phyloP scores from a whole-genome alignment of 2,888 invertebrate species.

The Phymatocera aterrima region DNA sequence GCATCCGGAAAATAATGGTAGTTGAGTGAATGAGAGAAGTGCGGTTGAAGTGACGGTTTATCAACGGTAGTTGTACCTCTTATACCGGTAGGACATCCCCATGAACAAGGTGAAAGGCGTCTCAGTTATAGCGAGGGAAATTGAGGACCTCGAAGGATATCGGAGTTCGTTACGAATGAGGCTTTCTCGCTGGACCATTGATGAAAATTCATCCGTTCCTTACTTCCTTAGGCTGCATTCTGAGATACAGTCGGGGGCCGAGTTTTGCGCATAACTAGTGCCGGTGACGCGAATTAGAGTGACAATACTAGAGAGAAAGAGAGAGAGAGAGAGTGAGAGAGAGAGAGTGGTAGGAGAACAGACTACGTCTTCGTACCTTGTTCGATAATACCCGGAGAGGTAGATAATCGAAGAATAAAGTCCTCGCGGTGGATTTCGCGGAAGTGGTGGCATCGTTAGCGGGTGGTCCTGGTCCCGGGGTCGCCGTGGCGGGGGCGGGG shows the following conservation, averaged over 20 bases:
- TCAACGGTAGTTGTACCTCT: not conserved
- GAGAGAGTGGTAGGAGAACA: not conserved
- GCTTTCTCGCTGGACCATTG: not conserved
- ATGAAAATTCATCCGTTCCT: not conserved
- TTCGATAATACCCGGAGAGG: not conserved
- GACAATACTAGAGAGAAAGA: too few species aligned
- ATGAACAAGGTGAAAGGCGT: slow-evolving; percentile 8
- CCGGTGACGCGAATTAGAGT: not conserved
- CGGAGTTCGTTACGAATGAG: slow-evolving; percentile 17
- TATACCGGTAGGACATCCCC: not conserved
- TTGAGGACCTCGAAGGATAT: slow-evolving; percentile 1
- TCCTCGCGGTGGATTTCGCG: slow-evolving; percentile 62
- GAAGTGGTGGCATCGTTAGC: slow-evolving; percentile 67
- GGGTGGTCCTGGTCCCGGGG: slow-evolving; percentile 67
- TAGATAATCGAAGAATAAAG: not conserved
- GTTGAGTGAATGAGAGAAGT: not conserved
- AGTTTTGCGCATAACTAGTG: not conserved
- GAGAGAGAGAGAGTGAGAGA: too few species aligned
- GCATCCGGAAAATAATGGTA: too few species aligned
- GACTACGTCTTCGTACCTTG: not conserved
- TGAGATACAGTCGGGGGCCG: not conserved
- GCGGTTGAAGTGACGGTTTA: slow-evolving; percentile 2
- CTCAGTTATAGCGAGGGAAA: not conserved
- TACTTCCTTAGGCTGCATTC: not conserved
- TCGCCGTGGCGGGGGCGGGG: slow-evolving; percentile 73